Conservation (phyloP, 1,140 invertebrate genomes). For the Holotrichia oblita region DNA sequence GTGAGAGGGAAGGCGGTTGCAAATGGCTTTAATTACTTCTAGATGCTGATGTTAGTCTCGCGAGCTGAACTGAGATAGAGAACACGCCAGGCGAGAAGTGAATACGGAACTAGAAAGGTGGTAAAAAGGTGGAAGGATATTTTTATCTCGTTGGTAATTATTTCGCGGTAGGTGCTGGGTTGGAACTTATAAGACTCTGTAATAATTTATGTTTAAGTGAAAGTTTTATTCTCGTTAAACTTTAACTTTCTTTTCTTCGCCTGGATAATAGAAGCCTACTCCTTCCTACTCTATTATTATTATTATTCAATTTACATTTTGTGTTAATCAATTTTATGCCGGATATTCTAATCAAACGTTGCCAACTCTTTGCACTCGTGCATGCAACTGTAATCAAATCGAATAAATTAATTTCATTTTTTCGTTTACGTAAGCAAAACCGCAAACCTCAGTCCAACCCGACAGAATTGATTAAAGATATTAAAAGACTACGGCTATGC, state of each 20-base stretch:
- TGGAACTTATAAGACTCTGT: slow-evolving; percentile 2
- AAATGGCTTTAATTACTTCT: slow-evolving; percentile 46
- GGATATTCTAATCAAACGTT: no score
- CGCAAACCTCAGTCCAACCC: no score
- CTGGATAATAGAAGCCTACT: no score
- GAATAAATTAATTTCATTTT: no score
- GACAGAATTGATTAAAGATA: neutral
- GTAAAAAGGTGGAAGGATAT: neutral
- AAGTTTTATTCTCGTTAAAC: neutral
- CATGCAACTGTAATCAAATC: no score
- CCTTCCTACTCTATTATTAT: no score
- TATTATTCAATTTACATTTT: no score
- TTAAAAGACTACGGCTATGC: neutral
- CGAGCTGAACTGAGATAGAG: neutral
- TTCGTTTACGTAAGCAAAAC: neutral
- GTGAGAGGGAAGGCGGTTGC: slow-evolving; percentile 32
- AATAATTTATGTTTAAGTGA: slow-evolving; percentile 20
- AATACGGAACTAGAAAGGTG: neutral
- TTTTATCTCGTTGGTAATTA: slow-evolving; percentile 12
- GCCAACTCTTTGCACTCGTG: no score
- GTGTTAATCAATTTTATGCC: no score
- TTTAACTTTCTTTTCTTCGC: neutral
- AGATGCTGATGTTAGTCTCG: neutral
- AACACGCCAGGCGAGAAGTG: neutral
- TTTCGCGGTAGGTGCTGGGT: slow-evolving; percentile 7